Evolutionary conservation across 1,140 invertebrate species (phyloP).

Genomic region (Eumeta japonica): DNA sequence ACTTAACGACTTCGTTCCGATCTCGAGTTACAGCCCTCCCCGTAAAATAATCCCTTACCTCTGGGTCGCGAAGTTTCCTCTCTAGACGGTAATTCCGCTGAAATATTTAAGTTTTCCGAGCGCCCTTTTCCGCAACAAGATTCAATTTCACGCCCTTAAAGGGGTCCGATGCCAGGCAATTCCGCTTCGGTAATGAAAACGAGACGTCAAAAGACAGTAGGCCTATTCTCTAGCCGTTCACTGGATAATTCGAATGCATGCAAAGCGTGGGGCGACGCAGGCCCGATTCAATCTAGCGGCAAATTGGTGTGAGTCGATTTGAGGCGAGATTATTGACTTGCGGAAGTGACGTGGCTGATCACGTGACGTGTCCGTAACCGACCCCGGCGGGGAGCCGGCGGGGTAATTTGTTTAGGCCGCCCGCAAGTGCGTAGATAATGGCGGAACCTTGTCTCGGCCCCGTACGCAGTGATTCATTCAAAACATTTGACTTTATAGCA

Average conservation of each 20-base stretch:
- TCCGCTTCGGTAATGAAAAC: conserved; percentile 32
- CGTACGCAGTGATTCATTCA: too few species aligned
- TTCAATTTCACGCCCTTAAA: conserved; percentile 54
- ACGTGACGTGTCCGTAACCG: too few species aligned
- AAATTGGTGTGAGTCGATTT: conserved; percentile 28
- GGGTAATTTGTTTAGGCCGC: too few species aligned
- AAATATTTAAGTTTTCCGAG: conserved; percentile 54
- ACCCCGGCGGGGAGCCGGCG: too few species aligned
- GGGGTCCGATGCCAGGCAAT: conserved; percentile 38
- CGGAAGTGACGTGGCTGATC: too few species aligned
- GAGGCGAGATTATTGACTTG: too few species aligned
- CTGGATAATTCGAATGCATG: conserved; percentile 44
- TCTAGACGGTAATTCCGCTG: conserved; percentile 39
- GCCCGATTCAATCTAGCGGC: conserved; percentile 45
- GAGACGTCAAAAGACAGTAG: conserved; percentile 35
- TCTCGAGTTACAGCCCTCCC: conserved; percentile 29
- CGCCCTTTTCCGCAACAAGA: conserved; percentile 51
- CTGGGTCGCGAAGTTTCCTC: conserved; percentile 33
- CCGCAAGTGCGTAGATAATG: too few species aligned
- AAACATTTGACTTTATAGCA: too few species aligned
- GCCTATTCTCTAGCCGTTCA: conserved; percentile 20
- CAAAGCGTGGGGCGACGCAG: conserved; percentile 34
- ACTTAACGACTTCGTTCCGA: conserved; percentile 44
- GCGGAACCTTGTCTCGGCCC: too few species aligned
- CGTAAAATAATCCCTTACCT: conserved; percentile 52